A percentile compares a stretch with the other conserved stretches of the same genome.
phyloP scores from a whole-genome alignment of 1,140 invertebrate genomes.

The Platorchestia sp. region DNA sequence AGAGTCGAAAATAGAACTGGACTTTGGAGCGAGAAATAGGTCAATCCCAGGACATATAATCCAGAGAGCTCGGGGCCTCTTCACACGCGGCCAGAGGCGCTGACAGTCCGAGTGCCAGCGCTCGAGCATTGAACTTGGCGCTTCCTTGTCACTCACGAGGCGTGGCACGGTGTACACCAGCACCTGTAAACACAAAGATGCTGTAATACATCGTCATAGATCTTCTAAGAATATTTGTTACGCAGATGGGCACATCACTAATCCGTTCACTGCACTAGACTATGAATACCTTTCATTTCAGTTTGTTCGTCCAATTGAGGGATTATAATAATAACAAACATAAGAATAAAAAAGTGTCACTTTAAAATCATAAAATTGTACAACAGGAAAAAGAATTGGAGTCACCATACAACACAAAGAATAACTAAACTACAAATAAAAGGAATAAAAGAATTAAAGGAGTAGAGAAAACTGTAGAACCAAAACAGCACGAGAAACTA shows the following conservation, averaged over 20 bases:
- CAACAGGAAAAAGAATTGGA: too few species aligned
- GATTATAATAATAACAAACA: too few species aligned
- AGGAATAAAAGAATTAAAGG: too few species aligned
- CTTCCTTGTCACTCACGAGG: not conserved
- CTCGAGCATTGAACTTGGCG: not conserved
- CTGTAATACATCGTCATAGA: not conserved
- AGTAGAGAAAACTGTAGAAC: too few species aligned
- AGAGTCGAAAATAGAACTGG: not conserved
- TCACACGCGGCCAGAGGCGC: not conserved
- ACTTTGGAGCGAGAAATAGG: not conserved
- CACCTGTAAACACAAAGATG: not conserved
- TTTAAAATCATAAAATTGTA: too few species aligned
- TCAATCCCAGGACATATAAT: conserved; percentile 19
- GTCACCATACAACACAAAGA: too few species aligned
- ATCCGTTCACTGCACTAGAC: too few species aligned
- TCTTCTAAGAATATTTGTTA: not conserved
- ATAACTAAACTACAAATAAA: too few species aligned
- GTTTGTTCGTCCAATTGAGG: too few species aligned
- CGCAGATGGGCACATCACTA: not conserved
- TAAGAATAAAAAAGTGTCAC: too few species aligned
- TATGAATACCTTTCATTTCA: too few species aligned
- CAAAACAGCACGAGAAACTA: too few species aligned
- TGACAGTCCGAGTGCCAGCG: not conserved
- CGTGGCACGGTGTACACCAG: not conserved
- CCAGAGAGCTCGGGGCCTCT: not conserved